Evolutionary conservation across 2,888 invertebrate species (phyloP).

Genomic region (Pseudoips prasinana): DNA sequence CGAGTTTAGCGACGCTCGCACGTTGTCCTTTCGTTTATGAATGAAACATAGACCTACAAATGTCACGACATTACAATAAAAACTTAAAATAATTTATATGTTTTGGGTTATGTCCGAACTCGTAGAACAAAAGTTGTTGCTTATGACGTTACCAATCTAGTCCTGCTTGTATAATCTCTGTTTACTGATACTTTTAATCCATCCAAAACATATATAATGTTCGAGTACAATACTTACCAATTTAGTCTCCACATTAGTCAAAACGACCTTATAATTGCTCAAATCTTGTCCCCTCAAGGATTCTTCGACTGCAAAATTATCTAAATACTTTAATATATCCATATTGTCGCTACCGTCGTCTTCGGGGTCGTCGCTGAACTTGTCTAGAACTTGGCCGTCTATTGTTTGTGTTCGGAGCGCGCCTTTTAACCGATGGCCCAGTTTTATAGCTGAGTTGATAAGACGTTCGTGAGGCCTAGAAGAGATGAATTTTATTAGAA

Average conservation of each 20-base stretch:
- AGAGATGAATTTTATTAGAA: background rate
- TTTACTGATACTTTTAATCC: too few relatives aligned
- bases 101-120: too few relatives aligned
- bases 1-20: too few relatives aligned
- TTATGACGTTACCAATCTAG: too few relatives aligned
- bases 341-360: slow-evolving; percentile 57
- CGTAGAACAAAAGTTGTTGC: too few relatives aligned
- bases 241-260: slow-evolving; percentile 66
- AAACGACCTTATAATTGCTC: slow-evolving; percentile 66
- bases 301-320: slow-evolving; percentile 67
- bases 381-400: slow-evolving; percentile 74
- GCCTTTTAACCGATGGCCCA: slow-evolving; percentile 84
- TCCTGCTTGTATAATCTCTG: too few relatives aligned
- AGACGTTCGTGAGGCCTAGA: slow-evolving; percentile 60
- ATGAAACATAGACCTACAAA: too few relatives aligned
- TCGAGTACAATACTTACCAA: slow-evolving; percentile 62
- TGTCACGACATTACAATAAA: too few relatives aligned
- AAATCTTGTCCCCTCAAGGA: slow-evolving; percentile 58
- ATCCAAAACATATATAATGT: too few relatives aligned
- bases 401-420: slow-evolving; percentile 79
- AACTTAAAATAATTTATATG: too few relatives aligned
- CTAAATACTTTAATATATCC: slow-evolving; percentile 64
- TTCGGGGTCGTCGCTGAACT: slow-evolving; percentile 45
- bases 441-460: slow-evolving; percentile 57
- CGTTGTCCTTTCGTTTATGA: too few relatives aligned